Evolutionary conservation across 2,113 vertebrate genomes (phyloP).

Genomic region (Mobula birostris): DNA sequence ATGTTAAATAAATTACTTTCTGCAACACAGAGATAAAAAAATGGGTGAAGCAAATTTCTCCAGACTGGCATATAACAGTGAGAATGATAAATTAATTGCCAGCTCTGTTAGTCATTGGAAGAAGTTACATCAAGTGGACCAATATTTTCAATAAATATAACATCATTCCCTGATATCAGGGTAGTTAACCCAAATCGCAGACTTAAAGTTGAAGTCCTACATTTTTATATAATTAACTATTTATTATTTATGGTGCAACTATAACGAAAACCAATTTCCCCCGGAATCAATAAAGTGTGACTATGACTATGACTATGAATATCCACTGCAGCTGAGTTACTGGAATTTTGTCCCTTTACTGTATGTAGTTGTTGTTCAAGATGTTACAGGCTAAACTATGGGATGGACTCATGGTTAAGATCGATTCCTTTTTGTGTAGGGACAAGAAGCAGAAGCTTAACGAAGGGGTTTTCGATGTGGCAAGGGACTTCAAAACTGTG

Average conservation of each 20-base stretch:
- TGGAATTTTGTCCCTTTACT: background rate
- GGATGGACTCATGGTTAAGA: background rate
- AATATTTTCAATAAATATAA: background rate
- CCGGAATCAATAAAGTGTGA: too few species aligned
- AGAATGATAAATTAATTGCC: background rate
- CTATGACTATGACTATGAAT: too few species aligned
- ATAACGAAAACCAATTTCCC: too few species aligned
- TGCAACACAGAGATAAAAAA: background rate
- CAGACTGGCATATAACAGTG: background rate
- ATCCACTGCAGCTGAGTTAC: background rate
- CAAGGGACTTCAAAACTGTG: too few species aligned
- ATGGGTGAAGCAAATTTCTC: background rate
- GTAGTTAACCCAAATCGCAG: background rate
- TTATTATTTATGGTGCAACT: too few species aligned
- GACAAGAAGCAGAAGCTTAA: too few species aligned
- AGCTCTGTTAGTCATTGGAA: background rate
- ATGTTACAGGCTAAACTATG: background rate
- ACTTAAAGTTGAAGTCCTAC: background rate
- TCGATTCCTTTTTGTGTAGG: background rate
- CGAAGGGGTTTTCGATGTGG: too few species aligned
- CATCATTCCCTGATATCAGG: background rate
- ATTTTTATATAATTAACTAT: background rate
- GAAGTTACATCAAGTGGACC: background rate
- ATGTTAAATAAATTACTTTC: constrained; percentile 5
- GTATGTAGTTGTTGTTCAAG: background rate